Base-by-base conservation (phyloP, 1,140 invertebrate species). In the Eriosoma lanigerum region DNA sequence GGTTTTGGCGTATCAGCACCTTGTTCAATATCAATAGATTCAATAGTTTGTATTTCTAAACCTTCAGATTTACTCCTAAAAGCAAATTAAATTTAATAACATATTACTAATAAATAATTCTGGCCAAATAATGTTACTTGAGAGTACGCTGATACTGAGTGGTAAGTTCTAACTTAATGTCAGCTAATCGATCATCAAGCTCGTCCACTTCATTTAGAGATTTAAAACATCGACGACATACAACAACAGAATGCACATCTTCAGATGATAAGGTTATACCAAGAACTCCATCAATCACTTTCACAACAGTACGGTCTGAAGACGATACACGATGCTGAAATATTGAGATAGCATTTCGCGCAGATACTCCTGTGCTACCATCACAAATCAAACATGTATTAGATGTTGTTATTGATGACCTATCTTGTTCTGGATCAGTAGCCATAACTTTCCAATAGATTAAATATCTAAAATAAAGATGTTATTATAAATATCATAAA, bases 181-280 rank as follows among this genome's bases (percentile, higher is more conserved):
- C 86, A 5, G 84, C 81, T 52, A 89, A 68, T 83, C 87, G 87
- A 83, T 81, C 86, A 83, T 90, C 87, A 60, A 91, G 83, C 82
- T 90, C 89, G 82, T 90, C 89, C 50, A 89, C 86, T 86, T 92
- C 90, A 82, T 88, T 87, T 70, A 90, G 86, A 44, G 89, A 83
- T 85, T 89, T 89, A 82, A 86, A 90, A 83, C 90, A 91, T 82
- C 90, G 91, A 85, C 89, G 90, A 84, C 90, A 91, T 24, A 91
- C 84, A 29, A 90, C 84, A 68, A 85, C 84, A 26, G 88, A 89
- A 83, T 90, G 89, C 3, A 86, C 86, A 81, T 84, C 84, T 9
- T 88, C 84, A 82, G 87, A 85, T 48, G 84, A 86, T 8, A 90
- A 82, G 78, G 88, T 85, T 66, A 84, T 85, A 48, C 88, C 86